Conservation (phyloP, 2,797 vertebrate genomes). For the Pampus argenteus region DNA sequence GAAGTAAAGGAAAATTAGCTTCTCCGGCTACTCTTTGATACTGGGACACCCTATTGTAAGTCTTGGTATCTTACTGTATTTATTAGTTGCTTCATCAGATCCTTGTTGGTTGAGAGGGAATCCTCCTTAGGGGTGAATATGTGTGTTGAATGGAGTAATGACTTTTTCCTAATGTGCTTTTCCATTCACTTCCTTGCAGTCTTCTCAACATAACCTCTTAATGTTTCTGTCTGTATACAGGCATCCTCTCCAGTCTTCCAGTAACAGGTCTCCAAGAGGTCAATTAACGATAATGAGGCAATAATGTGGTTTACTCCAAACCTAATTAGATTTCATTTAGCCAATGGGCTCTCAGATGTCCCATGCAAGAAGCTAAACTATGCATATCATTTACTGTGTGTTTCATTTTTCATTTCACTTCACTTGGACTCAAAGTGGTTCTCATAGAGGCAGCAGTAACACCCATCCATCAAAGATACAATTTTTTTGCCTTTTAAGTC, state of each 20-base stretch:
- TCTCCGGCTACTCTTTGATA: slow-evolving; percentile 70
- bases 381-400: slow-evolving; percentile 75
- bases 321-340: slow-evolving; percentile 81
- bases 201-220: slow-evolving; percentile 72
- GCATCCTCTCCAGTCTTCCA: slow-evolving; percentile 82
- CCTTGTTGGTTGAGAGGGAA: slow-evolving; percentile 42
- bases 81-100: slow-evolving; percentile 58
- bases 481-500: slow-evolving; percentile 55
- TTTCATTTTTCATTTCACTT: slow-evolving; percentile 70
- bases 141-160: slow-evolving; percentile 54
- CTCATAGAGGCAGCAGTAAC: slow-evolving; percentile 42
- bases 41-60: slow-evolving; percentile 55
- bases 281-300: slow-evolving; percentile 85
- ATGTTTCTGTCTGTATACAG: slow-evolving; percentile 78
- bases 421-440: slow-evolving; percentile 50
- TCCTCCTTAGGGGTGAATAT: slow-evolving; percentile 40
- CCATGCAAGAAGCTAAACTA: slow-evolving; percentile 73
- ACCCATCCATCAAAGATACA: slow-evolving; percentile 40
- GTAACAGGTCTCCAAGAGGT: slow-evolving; percentile 86
- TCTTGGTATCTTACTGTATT: slow-evolving; percentile 56
- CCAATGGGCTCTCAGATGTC: slow-evolving; percentile 80
- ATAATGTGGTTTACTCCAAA: slow-evolving; percentile 83
- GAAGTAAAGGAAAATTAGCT: slow-evolving; percentile 68
- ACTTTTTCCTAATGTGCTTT: slow-evolving; percentile 62
- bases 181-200: slow-evolving; percentile 65